Conservation (phyloP, 2,888 invertebrate genomes). For the Coecobrya sp. region DNA sequence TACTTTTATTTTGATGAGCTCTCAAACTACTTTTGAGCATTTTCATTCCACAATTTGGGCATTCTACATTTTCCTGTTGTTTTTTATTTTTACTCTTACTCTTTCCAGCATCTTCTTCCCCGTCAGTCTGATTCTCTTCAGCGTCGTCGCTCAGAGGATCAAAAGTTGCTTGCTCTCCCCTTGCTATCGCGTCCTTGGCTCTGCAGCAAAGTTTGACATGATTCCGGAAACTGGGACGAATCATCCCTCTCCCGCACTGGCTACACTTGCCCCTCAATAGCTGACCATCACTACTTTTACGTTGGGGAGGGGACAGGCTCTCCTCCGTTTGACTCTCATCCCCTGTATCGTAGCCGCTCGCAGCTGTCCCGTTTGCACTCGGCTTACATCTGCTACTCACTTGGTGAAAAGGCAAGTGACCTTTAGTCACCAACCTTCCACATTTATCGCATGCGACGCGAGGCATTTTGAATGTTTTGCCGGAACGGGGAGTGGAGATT, state of each 20-base stretch:
- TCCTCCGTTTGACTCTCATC: slow-evolving; percentile 6
- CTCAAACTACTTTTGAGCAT: too few relatives aligned
- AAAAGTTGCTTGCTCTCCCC: background rate
- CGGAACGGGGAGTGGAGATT: background rate
- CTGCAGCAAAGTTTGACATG: background rate
- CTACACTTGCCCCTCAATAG: background rate
- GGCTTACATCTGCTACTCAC: background rate
- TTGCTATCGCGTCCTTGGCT: too few relatives aligned
- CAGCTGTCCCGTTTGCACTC: too few relatives aligned
- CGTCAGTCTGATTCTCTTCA: background rate
- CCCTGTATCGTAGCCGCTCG: background rate
- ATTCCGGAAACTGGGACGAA: background rate
- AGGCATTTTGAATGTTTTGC: background rate
- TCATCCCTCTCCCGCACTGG: background rate
- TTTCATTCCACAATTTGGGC: too few relatives aligned
- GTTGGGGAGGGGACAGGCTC: background rate
- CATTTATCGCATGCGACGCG: background rate
- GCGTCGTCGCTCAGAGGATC: background rate
- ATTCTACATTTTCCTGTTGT: background rate
- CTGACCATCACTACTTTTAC: too few relatives aligned
- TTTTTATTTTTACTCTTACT: background rate
- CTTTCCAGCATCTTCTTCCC: background rate
- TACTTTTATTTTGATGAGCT: too few relatives aligned
- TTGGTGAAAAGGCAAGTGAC: background rate
- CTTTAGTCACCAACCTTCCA: background rate